These are phyloP conservation scores for Radopholus similis DNA, from an alignment of 1,140 invertebrate species.

Conservation along the genomic window DNA sequence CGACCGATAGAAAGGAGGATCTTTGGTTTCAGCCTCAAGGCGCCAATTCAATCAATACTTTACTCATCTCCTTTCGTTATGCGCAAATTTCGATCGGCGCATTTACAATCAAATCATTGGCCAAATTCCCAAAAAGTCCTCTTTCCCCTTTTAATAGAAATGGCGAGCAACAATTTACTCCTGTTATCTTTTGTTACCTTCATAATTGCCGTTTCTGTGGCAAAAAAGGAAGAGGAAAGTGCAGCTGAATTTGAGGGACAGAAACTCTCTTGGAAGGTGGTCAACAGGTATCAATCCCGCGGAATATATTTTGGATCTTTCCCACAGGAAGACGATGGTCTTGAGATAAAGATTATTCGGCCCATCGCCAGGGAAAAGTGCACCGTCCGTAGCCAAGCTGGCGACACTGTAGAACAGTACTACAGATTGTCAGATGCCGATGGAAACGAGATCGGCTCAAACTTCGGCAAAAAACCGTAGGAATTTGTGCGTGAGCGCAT, in stretches of 20 bases:
- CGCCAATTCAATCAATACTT: too few relatives aligned
- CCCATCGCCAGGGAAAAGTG: constrained; percentile 56
- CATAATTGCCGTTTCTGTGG: not conserved
- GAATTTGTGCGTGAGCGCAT: constrained; percentile 13
- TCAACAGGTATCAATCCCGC: too few relatives aligned
- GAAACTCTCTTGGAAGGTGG: constrained; percentile 37
- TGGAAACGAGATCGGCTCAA: constrained; percentile 59
- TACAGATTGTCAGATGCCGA: constrained; percentile 55
- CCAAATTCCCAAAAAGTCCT: too few relatives aligned
- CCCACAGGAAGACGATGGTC: constrained; percentile 51
- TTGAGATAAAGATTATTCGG: constrained; percentile 57
- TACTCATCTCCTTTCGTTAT: too few relatives aligned
- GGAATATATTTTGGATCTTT: not conserved
- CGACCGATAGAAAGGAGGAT: too few relatives aligned
- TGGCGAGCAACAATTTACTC: not conserved
- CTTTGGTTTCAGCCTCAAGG: too few relatives aligned
- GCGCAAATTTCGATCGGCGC: too few relatives aligned
- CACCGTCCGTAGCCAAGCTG: constrained; percentile 52
- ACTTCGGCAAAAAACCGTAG: constrained; percentile 59
- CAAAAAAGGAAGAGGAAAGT: constrained; percentile 1
- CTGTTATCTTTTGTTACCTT: not conserved
- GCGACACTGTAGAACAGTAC: constrained; percentile 56
- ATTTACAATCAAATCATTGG: too few relatives aligned
- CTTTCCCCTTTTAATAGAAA: not conserved
- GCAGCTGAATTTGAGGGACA: constrained; percentile 34